Percentiles rank a stretch among this genome's conserved stretches.
These are phyloP conservation scores for Philaethria dido DNA, from an alignment of 2,888 invertebrate genomes.

Conservation along the genomic window DNA sequence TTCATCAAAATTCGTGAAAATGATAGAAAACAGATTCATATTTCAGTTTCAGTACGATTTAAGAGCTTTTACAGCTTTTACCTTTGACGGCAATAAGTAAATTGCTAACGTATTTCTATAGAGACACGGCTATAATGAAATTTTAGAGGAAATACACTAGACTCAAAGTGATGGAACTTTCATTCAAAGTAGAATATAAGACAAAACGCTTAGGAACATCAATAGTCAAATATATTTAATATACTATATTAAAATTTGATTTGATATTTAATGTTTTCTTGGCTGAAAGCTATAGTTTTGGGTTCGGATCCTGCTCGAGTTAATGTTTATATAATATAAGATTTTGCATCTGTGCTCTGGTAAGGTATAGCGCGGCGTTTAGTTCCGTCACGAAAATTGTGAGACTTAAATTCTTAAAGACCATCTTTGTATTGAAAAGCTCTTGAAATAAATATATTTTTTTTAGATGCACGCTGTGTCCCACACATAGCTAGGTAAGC, in stretches of 20 bases:
- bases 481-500: too few species aligned
- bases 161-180: constrained; percentile 22
- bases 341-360: too few species aligned
- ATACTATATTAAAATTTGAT: background rate
- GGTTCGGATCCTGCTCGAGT: background rate
- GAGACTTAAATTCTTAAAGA: too few species aligned
- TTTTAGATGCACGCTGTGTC: too few species aligned
- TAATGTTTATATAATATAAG: too few species aligned
- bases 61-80: constrained; percentile 22
- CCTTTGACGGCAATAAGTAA: constrained; percentile 22
- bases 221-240: background rate
- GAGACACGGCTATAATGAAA: constrained; percentile 24
- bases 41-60: constrained; percentile 5
- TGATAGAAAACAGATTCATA: too few species aligned
- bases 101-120: constrained; percentile 29
- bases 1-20: too few species aligned
- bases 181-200: background rate
- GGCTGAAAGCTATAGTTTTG: background rate
- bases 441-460: too few species aligned
- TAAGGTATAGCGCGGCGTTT: too few species aligned
- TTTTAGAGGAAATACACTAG: constrained; percentile 12
- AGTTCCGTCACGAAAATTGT: too few species aligned
- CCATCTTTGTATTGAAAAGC: too few species aligned
- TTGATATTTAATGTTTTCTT: background rate
- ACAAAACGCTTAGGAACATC: background rate